Percentiles rank a stretch among this genome's conserved stretches.
Evolutionary conservation across 2,113 vertebrate genomes (phyloP).

Genomic region (Oncorhynchus kisutch): DNA sequence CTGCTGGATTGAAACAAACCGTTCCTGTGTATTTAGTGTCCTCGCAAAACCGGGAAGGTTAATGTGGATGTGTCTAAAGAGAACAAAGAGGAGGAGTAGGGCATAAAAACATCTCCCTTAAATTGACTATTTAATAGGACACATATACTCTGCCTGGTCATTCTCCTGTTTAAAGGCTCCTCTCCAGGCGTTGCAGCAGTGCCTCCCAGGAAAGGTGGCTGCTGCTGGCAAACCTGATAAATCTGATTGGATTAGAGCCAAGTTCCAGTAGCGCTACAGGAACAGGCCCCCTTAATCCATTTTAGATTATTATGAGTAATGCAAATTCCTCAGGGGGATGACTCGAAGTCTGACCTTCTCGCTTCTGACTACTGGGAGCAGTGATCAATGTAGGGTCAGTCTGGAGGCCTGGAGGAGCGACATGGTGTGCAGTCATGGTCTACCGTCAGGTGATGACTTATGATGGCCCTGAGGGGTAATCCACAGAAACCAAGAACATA

Average conservation of each 20-base stretch:
- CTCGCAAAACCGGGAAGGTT: conserved; percentile 27
- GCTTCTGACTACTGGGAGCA: background rate
- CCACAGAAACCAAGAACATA: too few species aligned
- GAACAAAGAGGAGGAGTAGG: conserved; percentile 25
- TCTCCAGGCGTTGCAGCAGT: conserved; percentile 36
- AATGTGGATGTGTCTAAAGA: conserved; percentile 43
- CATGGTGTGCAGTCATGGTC: background rate
- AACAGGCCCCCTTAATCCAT: conserved; percentile 38
- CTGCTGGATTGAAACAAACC: background rate
- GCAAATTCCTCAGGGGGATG: background rate
- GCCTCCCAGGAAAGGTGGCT: conserved; percentile 13
- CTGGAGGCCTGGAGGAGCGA: background rate
- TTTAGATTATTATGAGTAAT: conserved; percentile 16
- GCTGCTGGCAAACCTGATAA: conserved; percentile 68
- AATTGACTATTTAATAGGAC: conserved; percentile 70
- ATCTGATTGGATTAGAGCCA: conserved; percentile 67
- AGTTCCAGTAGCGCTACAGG: conserved; percentile 51
- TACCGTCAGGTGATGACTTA: too few species aligned
- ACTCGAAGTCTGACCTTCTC: background rate
- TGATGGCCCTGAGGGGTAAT: too few species aligned
- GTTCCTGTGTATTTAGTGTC: background rate
- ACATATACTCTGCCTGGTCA: conserved; percentile 60
- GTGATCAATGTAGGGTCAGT: conserved; percentile 3
- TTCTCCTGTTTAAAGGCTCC: conserved; percentile 50
- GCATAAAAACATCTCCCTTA: conserved; percentile 36